Percentiles rank a stretch among this genome's conserved stretches.
Conservation (phyloP, 1,140 invertebrate species). For the Ostrea denselamellosa region DNA sequence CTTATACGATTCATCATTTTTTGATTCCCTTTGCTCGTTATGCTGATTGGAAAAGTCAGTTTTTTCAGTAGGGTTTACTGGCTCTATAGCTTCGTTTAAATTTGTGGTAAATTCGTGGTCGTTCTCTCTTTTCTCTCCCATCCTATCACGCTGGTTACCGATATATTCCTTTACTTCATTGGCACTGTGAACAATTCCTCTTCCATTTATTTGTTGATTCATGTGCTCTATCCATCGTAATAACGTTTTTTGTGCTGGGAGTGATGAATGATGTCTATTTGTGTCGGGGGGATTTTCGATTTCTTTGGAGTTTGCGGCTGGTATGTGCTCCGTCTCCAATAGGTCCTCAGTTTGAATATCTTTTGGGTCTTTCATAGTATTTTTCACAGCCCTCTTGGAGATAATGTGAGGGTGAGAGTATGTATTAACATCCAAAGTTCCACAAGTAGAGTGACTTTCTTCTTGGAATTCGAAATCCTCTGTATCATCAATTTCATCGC, state of each 20-base stretch:
- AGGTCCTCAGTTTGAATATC: not conserved
- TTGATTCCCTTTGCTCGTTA: not conserved
- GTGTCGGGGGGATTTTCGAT: not conserved
- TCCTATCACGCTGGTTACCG: not conserved
- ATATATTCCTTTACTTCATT: not conserved
- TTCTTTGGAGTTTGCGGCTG: not conserved
- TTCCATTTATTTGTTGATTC: not conserved
- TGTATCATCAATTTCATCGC: not conserved
- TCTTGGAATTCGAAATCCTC: slow-evolving; percentile 27
- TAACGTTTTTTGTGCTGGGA: not conserved
- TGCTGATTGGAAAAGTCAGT: not conserved
- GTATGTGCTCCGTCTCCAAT: not conserved
- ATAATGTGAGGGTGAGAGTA: not conserved
- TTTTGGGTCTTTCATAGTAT: not conserved
- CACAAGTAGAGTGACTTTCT: not conserved
- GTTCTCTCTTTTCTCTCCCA: not conserved
- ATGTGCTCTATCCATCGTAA: not conserved
- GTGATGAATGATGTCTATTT: not conserved
- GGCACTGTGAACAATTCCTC: not conserved
- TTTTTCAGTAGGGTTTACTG: not conserved
- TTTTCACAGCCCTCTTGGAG: not conserved
- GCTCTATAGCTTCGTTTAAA: slow-evolving; percentile 20
- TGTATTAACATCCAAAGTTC: not conserved
- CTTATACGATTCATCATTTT: not conserved
- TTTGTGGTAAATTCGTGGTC: slow-evolving; percentile 29